Base-by-base conservation (phyloP, 2,113 vertebrate species). In the Podocnemis expansa region DNA sequence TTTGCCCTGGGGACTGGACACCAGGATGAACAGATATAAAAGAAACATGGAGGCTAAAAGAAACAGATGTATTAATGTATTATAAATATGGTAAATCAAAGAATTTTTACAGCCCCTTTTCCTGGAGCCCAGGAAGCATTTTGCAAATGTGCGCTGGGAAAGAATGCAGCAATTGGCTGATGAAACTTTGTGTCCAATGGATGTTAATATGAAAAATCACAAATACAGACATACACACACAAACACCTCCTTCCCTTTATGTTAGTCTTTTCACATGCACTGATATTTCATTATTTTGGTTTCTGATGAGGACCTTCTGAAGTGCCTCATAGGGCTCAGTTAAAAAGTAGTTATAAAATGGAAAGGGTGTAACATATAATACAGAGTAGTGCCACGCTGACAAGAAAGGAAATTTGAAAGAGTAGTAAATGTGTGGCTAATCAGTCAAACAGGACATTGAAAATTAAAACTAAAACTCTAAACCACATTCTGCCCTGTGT, bases 1-100 rank as follows among this genome's bases (percentile, higher is more conserved):
- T 24, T 78, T 60, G 1, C 4, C 10, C 4, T 17, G 2, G 16
- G 52, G 13, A 8, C 78, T 41, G 6, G 1, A 47, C 60, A n/a
- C 83, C 79, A 38, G 6, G 43, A 34, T 0, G 1, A 82, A 45
- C 9, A 58, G 10, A 31, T 29, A 55, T 16, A 13, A 24, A 25
- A 6, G 17, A 45, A 83, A 27, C 3, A 63, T 83, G 0, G 3
- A 52, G 25, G 13, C 24, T 45, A 76, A 45, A 76, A 27, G 24
- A 76, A 76, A 27, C 41, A 76, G 38, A 38, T 75, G 45, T 25
- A 45, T 75, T 4, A 75, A 45, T 45, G 45, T 45, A 76, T 45
- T 27, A 45, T 29, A 29, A 5, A 19, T 21, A 85, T 0, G 0
- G 2, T 43, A 60, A 89, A 10, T 16, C 38, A 73, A 27, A 6